phyloP scores from a whole-genome alignment of 2,797 vertebrate genomes.

The Helicolenus hilgendorfi region DNA sequence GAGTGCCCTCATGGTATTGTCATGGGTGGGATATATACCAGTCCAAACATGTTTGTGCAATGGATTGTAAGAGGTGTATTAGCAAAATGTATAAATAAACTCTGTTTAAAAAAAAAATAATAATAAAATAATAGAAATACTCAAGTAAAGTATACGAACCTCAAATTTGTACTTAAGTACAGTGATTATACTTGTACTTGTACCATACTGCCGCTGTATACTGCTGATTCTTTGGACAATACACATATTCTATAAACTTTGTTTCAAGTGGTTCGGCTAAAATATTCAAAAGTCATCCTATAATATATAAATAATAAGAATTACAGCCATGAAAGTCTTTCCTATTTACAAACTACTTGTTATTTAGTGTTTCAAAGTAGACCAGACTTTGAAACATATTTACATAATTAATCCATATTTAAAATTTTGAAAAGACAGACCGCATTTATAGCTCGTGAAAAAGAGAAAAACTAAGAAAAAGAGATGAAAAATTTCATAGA shows the following conservation, averaged over 20 bases:
- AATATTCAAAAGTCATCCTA: background rate
- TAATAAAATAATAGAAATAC: too few relatives aligned
- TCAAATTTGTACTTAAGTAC: background rate
- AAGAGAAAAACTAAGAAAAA: background rate
- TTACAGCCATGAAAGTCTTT: background rate
- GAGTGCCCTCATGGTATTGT: too few relatives aligned
- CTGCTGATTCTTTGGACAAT: background rate
- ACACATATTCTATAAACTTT: background rate
- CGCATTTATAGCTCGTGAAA: background rate
- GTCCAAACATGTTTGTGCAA: too few relatives aligned
- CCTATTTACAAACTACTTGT: too few relatives aligned
- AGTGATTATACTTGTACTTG: background rate
- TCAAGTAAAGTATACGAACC: background rate
- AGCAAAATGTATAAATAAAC: too few relatives aligned
- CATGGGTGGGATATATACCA: too few relatives aligned
- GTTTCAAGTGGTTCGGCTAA: background rate
- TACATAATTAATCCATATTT: background rate
- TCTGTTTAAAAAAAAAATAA: too few relatives aligned
- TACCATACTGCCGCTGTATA: background rate
- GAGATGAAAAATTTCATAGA: background rate
- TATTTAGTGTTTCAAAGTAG: background rate
- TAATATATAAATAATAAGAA: background rate
- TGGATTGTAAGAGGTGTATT: too few relatives aligned
- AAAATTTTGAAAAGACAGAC: background rate
- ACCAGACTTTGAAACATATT: background rate